A percentile compares a stretch with the other conserved stretches of the same genome.
Evolutionary conservation across 2,797 vertebrate species (phyloP).

Genomic region (Xiphorhynchus erythropygius): DNA sequence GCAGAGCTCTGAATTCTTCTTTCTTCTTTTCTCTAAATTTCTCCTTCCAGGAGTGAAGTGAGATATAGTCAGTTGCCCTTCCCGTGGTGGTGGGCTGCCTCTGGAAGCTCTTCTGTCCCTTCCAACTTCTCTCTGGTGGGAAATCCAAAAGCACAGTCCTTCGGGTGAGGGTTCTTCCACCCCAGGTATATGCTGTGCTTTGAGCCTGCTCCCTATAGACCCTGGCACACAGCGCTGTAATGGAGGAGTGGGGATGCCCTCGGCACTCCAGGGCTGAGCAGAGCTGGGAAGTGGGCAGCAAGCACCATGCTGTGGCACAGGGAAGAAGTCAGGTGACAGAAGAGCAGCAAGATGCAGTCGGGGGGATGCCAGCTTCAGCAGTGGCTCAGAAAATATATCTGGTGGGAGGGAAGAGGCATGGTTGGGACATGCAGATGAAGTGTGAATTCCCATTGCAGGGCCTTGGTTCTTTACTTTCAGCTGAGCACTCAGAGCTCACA

Average conservation of each 20-base stretch:
- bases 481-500: background rate
- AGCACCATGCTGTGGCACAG: rapidly evolving
- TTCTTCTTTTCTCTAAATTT: background rate
- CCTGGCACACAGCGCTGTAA: background rate
- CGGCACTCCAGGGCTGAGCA: rapidly evolving
- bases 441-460: background rate
- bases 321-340: background rate
- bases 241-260: background rate
- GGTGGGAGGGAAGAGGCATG: background rate
- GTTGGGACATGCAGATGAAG: background rate
- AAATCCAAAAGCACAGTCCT: background rate
- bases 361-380: background rate
- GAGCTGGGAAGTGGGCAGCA: background rate
- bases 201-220: background rate
- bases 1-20: background rate
- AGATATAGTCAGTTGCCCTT: background rate
- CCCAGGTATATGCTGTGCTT: background rate
- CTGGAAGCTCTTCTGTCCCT: background rate
- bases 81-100: background rate
- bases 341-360: background rate
- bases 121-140: background rate
- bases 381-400: background rate
- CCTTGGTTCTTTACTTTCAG: background rate
- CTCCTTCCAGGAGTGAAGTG: background rate
- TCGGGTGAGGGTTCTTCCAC: background rate